Evolutionary conservation across 1,140 invertebrate genomes (phyloP), one percentile per base, ranked within the genome.

Genomic region (Cydia amplana): DNA sequence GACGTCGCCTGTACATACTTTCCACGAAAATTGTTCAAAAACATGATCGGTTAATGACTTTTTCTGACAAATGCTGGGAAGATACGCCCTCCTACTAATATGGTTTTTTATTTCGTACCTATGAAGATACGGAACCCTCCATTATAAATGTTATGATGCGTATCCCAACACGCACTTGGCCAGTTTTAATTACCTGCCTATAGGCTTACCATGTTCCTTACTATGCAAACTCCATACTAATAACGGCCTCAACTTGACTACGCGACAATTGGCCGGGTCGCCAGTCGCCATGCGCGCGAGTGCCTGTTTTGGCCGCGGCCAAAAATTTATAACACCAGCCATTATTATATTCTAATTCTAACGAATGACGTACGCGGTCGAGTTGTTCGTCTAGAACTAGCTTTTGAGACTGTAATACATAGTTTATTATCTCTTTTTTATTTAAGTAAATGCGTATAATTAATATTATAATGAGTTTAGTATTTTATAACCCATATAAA

Each of bases 261-360:
- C 6, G 18, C 55, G 20, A 60, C 65, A 40, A n/a, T 70, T 20
- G 32, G 32, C 36, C 23, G 16, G 3, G 64, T 67, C 18, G n/a
- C 32, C 28, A 70, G 64, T 67, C 18, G n/a, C 32, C 28, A 70
- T 70, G 65, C 64, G 64, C 65, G 65, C 32, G 65, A 70, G 65
- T 18, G 65, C 65, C 28, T 36, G 2, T 70, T 67, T 70, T 40
- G 65, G 65, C 65, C 18, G 14, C 65, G n/a, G 32, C 16, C 32
- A 32, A 23, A 23, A 36, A 70, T 70, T 70, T 70, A 70, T 40
- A 18, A 70, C 65, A n/a, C 16, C 32, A 36, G 18, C 65, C 65
- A 40, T 40, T n/a, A 40, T 70, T 43, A 14, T 70, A 70, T 70
- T 70, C 18, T 60, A 60, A 70, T 70, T 70, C 65, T 60, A 23